A percentile compares a stretch with the other conserved stretches of the same genome.
Evolutionary conservation across 2,113 vertebrate genomes (phyloP).

Genomic region (Prolemur simus): DNA sequence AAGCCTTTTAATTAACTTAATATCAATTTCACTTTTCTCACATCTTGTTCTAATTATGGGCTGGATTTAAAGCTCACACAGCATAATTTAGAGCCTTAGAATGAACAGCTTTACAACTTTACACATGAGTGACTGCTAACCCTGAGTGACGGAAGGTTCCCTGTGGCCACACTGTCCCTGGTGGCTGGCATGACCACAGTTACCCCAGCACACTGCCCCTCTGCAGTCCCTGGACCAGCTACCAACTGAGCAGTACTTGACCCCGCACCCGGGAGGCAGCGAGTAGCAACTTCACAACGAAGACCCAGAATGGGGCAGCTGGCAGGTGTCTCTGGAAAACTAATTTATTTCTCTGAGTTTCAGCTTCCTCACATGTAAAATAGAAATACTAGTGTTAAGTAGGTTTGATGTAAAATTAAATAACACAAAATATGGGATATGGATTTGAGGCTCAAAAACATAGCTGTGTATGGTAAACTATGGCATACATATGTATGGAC

Average conservation of each 20-base stretch:
- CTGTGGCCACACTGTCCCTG: background rate
- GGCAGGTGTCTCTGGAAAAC: background rate
- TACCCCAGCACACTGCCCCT: background rate
- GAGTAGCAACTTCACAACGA: background rate
- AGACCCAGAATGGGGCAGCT: background rate
- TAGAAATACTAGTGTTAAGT: background rate
- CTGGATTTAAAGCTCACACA: constrained; percentile 64
- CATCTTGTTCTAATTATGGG: constrained; percentile 74
- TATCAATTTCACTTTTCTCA: constrained; percentile 78
- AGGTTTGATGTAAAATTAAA: background rate
- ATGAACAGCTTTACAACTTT: constrained; percentile 59
- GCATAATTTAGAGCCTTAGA: constrained; percentile 63
- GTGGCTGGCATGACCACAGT: background rate
- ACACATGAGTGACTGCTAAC: constrained; percentile 17
- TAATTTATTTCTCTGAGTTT: background rate
- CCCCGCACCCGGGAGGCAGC: background rate
- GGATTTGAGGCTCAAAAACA: background rate
- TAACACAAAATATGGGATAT: background rate
- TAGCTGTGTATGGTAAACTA: too few relatives aligned
- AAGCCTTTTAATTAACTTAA: constrained; percentile 77
- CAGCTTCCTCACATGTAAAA: background rate
- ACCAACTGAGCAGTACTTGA: background rate
- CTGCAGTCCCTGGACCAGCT: background rate
- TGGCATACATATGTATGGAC: fast-evolving
- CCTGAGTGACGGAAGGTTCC: background rate